Conservation (phyloP, 2,888 invertebrate genomes). For the Gari tellinella region DNA sequence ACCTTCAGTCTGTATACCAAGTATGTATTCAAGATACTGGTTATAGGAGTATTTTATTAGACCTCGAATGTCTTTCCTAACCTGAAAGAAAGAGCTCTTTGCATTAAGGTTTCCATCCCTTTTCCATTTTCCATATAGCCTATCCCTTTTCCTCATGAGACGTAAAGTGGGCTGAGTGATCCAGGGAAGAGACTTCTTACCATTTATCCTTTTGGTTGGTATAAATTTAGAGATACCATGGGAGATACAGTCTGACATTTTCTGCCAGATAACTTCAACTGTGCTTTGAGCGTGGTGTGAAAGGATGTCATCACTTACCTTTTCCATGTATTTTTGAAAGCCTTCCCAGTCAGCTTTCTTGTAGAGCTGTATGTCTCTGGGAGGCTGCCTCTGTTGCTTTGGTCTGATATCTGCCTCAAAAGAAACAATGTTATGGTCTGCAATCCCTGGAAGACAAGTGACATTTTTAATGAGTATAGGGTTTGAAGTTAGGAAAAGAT, state of each 20-base stretch:
- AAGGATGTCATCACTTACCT: neutral
- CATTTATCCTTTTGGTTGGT: conserved; percentile 14
- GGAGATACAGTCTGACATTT: conserved; percentile 1
- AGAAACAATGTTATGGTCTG: conserved; percentile 14
- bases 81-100: neutral
- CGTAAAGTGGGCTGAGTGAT: neutral
- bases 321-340: conserved; percentile 7
- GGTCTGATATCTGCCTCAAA: conserved; percentile 12
- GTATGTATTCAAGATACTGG: neutral
- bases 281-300: neutral
- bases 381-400: neutral
- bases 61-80: neutral
- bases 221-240: conserved; percentile 22
- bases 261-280: conserved; percentile 6
- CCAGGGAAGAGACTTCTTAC: conserved; percentile 7
- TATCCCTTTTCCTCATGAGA: neutral
- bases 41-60: neutral
- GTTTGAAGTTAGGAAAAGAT: conserved; percentile 23
- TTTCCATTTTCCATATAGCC: neutral
- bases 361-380: conserved; percentile 4
- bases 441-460: conserved; percentile 15
- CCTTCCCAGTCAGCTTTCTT: conserved; percentile 13
- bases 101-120: conserved; percentile 1
- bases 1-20: neutral
- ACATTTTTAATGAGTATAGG: conserved; percentile 3